phyloP scores from a whole-genome alignment of 2,113 vertebrate species.

The Turnix velox region DNA sequence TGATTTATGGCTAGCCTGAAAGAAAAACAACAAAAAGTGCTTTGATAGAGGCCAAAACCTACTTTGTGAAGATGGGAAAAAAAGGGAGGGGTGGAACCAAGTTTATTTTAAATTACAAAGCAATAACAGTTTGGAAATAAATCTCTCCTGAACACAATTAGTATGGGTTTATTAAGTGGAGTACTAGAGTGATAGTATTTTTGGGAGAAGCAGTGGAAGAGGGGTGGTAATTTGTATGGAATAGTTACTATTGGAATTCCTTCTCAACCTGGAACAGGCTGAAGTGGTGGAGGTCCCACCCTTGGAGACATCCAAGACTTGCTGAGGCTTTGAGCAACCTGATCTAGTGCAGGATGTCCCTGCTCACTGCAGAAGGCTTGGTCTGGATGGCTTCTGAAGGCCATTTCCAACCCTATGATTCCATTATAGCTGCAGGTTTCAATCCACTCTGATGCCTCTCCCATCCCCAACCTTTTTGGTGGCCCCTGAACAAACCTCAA shows the following conservation, averaged over 20 bases:
- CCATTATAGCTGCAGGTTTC: neutral
- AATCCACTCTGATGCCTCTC: neutral
- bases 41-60: neutral
- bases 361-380: too few relatives aligned
- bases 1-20: neutral
- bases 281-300: too few relatives aligned
- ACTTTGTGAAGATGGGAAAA: neutral
- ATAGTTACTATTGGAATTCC: fast-evolving
- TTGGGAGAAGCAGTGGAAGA: too few relatives aligned
- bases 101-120: neutral
- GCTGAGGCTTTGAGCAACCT: too few relatives aligned
- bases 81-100: too few relatives aligned
- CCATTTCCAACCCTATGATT: too few relatives aligned
- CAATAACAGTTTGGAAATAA: neutral
- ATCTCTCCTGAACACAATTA: neutral
- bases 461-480: neutral
- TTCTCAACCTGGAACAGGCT: too few relatives aligned
- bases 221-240: neutral
- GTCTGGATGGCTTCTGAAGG: too few relatives aligned
- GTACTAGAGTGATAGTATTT: neutral
- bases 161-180: neutral
- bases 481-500: neutral
- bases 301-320: too few relatives aligned
- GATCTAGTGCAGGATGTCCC: too few relatives aligned
- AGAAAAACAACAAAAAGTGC: neutral